Evolutionary conservation across 1,140 invertebrate genomes (phyloP).

Genomic region (Ceratosolen solmsi): DNA sequence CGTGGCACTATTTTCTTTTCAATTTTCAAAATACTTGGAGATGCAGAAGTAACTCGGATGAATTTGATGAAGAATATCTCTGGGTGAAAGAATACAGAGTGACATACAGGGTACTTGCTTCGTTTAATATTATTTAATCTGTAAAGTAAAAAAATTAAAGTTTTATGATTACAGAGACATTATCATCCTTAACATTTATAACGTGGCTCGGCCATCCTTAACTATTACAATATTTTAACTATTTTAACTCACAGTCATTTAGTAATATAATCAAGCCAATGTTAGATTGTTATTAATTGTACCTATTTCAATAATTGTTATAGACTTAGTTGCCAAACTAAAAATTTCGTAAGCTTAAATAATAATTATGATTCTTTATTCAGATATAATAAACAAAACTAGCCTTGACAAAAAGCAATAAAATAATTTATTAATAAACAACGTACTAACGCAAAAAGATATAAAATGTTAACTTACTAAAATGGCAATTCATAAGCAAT

Average conservation of each 20-base stretch:
- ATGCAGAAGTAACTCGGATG: background rate
- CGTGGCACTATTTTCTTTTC: background rate
- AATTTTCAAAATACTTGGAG: background rate
- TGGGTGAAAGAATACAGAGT: conserved; percentile 47
- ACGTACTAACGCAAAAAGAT: background rate
- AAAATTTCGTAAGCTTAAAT: background rate
- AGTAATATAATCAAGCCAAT: too few species aligned
- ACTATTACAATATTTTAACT: too few species aligned
- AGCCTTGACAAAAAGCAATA: background rate
- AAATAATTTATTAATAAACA: background rate
- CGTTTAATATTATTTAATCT: conserved; percentile 19
- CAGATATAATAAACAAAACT: background rate
- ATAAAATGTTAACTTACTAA: background rate
- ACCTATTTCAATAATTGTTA: too few species aligned
- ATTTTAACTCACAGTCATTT: too few species aligned
- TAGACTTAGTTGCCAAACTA: too few species aligned
- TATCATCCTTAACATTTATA: background rate
- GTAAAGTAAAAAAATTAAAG: background rate
- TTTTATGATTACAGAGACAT: background rate
- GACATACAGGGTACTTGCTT: conserved; percentile 51
- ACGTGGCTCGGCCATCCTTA: background rate
- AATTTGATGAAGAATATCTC: background rate
- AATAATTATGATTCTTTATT: background rate
- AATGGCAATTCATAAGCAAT: too few species aligned
- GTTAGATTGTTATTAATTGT: too few species aligned